These are phyloP conservation scores for Varanus salvator DNA, from an alignment of 2,113 vertebrate genomes.

Conservation along the genomic window DNA sequence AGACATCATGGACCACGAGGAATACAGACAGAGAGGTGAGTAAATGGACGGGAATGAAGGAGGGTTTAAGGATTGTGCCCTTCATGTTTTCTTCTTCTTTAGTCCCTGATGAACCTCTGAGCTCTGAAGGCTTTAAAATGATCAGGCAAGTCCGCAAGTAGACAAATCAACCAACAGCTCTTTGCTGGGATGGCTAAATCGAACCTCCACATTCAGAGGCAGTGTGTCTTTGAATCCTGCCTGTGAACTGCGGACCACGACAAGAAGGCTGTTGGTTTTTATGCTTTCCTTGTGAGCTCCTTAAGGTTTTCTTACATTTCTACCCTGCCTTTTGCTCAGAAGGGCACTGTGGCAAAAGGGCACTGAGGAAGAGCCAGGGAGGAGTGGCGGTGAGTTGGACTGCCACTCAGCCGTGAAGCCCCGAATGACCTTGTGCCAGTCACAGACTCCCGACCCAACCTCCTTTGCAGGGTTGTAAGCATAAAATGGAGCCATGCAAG, in stretches of 20 bases:
- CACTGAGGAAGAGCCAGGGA: no score
- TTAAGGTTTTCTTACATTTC: not conserved
- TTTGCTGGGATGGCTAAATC: not conserved
- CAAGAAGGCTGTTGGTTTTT: not conserved
- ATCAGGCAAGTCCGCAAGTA: not conserved
- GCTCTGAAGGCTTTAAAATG: not conserved
- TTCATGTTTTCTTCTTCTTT: not conserved
- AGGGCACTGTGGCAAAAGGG: not conserved
- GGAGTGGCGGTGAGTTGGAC: no score
- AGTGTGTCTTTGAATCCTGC: not conserved
- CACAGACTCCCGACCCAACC: no score
- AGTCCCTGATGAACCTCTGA: not conserved
- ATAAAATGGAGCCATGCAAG: no score
- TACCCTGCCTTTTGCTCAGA: not conserved
- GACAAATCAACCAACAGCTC: not conserved
- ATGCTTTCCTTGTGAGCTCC: not conserved
- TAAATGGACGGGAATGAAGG: not conserved
- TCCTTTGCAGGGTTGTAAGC: no score
- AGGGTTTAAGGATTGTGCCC: no score
- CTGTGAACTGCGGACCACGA: not conserved
- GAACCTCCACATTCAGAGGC: not conserved
- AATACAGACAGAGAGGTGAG: constrained; percentile 82
- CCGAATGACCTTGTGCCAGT: no score
- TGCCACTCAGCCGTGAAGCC: no score
- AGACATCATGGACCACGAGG: constrained; percentile 68